phyloP scores from a whole-genome alignment of 1,140 invertebrate species.

The Notospermus geniculatus region DNA sequence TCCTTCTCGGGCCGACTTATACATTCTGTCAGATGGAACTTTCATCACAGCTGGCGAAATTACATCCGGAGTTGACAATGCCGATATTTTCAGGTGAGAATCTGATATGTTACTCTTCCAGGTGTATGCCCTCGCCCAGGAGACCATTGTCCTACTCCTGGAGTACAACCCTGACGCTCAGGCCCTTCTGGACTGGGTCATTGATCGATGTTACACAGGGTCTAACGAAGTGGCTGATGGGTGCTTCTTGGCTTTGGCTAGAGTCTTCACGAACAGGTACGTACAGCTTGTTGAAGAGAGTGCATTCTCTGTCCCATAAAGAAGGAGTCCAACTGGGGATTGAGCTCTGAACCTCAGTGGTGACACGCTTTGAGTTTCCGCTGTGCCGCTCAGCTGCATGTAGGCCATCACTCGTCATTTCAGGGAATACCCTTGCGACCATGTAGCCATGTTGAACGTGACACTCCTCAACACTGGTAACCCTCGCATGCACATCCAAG shows the following conservation, averaged over 20 bases:
- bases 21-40: slow-evolving; percentile 89
- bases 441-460: slow-evolving; percentile 95
- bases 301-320: too few relatives aligned
- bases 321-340: too few relatives aligned
- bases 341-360: too few relatives aligned
- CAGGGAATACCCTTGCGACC: slow-evolving; percentile 98
- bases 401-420: too few relatives aligned
- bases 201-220: slow-evolving; percentile 95
- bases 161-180: slow-evolving; percentile 96
- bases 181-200: slow-evolving; percentile 91
- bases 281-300: slow-evolving; percentile 22
- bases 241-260: slow-evolving; percentile 91
- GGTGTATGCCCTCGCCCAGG: slow-evolving; percentile 86
- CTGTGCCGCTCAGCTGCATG: too few relatives aligned
- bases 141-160: slow-evolving; percentile 88
- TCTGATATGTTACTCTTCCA: slow-evolving; percentile 56
- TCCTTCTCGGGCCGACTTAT: slow-evolving; percentile 79
- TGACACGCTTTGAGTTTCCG: too few relatives aligned
- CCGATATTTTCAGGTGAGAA: slow-evolving; percentile 93
- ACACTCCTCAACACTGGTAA: slow-evolving; percentile 94
- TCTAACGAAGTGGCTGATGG: slow-evolving; percentile 85
- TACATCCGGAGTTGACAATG: slow-evolving; percentile 97
- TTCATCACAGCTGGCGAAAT: slow-evolving; percentile 83
- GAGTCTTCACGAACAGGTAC: slow-evolving; percentile 93
- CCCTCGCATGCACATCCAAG: slow-evolving; percentile 83